Conservation (phyloP, 2,113 vertebrate genomes). For the Candoia aspera region DNA sequence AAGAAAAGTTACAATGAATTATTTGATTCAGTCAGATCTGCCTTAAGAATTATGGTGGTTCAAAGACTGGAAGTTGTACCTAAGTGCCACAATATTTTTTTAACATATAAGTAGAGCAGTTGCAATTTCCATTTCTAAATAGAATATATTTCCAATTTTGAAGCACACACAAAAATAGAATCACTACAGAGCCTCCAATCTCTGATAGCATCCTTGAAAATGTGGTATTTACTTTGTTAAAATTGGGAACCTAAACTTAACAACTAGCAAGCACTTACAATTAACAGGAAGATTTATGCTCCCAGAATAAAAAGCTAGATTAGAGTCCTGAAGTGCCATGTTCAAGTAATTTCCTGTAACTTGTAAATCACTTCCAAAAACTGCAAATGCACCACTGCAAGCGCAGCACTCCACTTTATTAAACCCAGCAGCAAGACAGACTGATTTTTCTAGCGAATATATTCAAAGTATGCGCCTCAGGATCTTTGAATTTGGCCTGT, state of each 20-base stretch:
- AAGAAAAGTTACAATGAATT: neutral
- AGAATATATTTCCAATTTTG: neutral
- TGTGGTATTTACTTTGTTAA: neutral
- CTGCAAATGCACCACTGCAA: neutral
- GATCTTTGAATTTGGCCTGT: slow-evolving; percentile 17
- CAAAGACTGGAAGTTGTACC: neutral
- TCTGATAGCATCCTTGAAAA: neutral
- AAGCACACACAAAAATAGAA: neutral
- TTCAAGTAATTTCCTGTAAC: neutral
- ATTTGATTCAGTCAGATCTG: neutral
- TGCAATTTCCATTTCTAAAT: neutral
- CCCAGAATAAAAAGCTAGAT: neutral
- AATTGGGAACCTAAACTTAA: slow-evolving; percentile 3
- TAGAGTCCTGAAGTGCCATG: neutral
- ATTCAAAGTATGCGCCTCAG: slow-evolving; percentile 7
- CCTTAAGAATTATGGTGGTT: neutral
- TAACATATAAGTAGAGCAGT: neutral
- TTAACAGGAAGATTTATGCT: neutral
- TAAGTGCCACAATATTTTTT: slow-evolving; percentile 49
- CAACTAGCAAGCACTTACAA: neutral
- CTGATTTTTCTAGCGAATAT: slow-evolving; percentile 8
- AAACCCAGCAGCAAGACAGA: neutral
- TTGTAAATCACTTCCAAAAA: slow-evolving; percentile 30
- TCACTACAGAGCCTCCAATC: neutral
- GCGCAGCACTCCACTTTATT: neutral